Evolutionary conservation across 2,888 invertebrate species (phyloP), one percentile per base, ranked within the genome.

Genomic region (Griposia aprilina): DNA sequence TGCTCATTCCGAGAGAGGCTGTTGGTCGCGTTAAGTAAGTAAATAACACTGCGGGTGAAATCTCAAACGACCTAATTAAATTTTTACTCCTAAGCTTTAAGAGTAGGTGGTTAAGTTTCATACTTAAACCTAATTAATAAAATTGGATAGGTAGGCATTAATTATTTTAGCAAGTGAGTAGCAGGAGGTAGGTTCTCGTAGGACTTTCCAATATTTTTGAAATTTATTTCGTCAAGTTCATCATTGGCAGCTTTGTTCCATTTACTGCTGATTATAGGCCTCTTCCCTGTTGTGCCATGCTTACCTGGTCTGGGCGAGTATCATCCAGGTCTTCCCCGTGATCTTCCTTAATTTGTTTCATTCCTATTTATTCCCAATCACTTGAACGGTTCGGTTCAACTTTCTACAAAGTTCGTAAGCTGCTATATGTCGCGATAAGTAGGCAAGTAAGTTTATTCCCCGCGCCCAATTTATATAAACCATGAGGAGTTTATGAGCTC

Each of bases 371-470:
- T 70, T 65, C 55, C 15, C 26, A 71, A 78, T 60, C 23, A 67
- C 26, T 60, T 71, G 41, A 69, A 63, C 66, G n/a, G 30, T 77
- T 66, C 6, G 57, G 52, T 72, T 67, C 62, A 75, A 75, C 71
- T 83, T 72, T 75, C 41, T 48, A 41, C 41, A 65, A 60, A 48
- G 72, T 71, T 83, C 23, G 62, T 80, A 80, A 83, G 52, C 76
- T 81, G 66, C 77, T 82, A 68, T 87, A 82, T 86, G 86, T 76
- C 78, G 72, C 74, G 79, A 81, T 81, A 85, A 78, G 72, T 78
- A 72, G 52, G 41, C 3, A 36, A 36, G 30, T 41, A 6, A 5
- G 41, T 74, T 76, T 82, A 84, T 78, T 81, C 57, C 36, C 69
- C 67, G 74, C 36, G 26, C 70, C 73, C 76, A 79, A 80, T 84